Percentiles rank a stretch among this genome's conserved stretches.
phyloP scores from a whole-genome alignment of 2,888 invertebrate genomes.

The Vanessa cardui region DNA sequence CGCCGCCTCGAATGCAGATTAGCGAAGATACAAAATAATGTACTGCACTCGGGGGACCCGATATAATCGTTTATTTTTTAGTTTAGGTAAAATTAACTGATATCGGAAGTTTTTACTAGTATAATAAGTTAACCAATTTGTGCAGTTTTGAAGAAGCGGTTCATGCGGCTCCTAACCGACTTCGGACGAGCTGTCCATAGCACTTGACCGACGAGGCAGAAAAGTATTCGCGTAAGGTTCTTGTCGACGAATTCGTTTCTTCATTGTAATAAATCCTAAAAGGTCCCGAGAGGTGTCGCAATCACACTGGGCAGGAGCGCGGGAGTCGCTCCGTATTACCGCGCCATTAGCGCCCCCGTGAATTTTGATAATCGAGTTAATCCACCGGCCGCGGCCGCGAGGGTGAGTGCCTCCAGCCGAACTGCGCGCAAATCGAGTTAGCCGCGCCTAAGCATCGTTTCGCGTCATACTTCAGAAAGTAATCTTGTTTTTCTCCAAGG shows the following conservation, averaged over 20 bases:
- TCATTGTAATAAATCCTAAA: too few species aligned
- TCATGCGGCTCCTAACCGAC: too few species aligned
- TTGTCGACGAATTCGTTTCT: neutral
- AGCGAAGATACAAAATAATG: neutral
- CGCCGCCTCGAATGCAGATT: constrained; percentile 4
- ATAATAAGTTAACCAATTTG: too few species aligned
- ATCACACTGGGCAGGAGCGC: neutral
- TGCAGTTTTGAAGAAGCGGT: neutral
- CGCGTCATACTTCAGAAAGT: constrained; percentile 59
- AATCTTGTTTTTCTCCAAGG: constrained; percentile 54
- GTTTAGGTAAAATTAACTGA: neutral
- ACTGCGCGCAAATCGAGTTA: constrained; percentile 62
- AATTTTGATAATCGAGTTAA: constrained; percentile 62
- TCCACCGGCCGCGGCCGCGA: constrained; percentile 42
- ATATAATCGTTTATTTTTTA: neutral
- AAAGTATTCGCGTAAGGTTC: too few species aligned
- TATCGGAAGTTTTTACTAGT: neutral
- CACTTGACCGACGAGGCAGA: too few species aligned
- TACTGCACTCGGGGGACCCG: neutral
- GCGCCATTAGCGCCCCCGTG: constrained; percentile 53
- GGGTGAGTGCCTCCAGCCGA: constrained; percentile 39
- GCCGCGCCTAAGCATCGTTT: constrained; percentile 57
- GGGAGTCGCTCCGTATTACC: constrained; percentile 47
- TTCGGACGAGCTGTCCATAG: too few species aligned
- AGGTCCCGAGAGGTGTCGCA: too few species aligned